phyloP scores from a whole-genome alignment of 2,113 vertebrate genomes.

The Reinhardtius hippoglossoides region DNA sequence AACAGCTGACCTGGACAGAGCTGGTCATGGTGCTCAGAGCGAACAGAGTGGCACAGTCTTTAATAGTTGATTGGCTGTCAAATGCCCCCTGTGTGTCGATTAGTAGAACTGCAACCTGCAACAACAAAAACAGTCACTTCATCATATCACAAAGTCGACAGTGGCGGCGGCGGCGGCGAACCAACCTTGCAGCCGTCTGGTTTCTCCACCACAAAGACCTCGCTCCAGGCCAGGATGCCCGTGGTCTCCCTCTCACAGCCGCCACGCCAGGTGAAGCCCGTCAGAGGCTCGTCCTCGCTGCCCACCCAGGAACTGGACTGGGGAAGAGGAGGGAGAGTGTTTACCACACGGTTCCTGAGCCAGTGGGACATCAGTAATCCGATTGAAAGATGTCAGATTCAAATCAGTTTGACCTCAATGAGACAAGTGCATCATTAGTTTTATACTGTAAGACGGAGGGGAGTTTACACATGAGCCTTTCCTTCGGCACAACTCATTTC shows the following conservation, averaged over 20 bases:
- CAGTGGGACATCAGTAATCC: background rate
- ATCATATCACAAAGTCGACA: too few relatives aligned
- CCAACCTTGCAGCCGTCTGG: slow-evolving; percentile 90
- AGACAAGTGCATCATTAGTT: too few relatives aligned
- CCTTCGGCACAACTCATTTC: too few relatives aligned
- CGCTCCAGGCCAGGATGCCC: slow-evolving; percentile 94
- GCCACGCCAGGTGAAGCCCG: slow-evolving; percentile 94
- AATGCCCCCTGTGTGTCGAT: slow-evolving; percentile 98
- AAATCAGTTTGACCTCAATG: too few relatives aligned
- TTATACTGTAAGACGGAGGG: too few relatives aligned
- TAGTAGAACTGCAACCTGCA: slow-evolving; percentile 92
- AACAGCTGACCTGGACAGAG: slow-evolving; percentile 88
- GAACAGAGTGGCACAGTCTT: slow-evolving; percentile 96
- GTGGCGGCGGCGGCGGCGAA: background rate
- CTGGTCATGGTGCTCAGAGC: slow-evolving; percentile 98
- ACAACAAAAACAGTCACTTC: background rate
- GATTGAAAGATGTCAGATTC: too few relatives aligned
- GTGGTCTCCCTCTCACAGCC: slow-evolving; percentile 95
- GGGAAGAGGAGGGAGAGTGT: background rate
- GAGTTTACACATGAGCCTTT: too few relatives aligned
- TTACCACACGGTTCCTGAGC: too few relatives aligned
- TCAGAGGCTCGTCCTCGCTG: slow-evolving; percentile 88
- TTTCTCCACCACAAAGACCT: slow-evolving; percentile 93
- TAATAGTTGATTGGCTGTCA: slow-evolving; percentile 97
- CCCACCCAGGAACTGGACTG: slow-evolving; percentile 89